Percentiles rank a stretch among this genome's conserved stretches.
phyloP scores from a whole-genome alignment of 2,888 invertebrate genomes.

The Didymodactylos carnosus region DNA sequence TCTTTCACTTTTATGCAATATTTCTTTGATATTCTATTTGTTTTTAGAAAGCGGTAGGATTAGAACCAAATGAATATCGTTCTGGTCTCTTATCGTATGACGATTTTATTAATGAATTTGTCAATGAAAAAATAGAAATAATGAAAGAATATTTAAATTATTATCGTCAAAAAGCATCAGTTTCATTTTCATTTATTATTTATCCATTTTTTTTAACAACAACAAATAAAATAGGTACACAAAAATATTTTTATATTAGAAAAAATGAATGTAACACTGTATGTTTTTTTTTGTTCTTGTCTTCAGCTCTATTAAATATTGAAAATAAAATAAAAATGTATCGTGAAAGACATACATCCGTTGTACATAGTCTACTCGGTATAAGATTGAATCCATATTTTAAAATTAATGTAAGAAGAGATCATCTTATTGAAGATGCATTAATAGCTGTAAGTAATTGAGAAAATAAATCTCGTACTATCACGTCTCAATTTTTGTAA shows the following conservation, averaged over 20 bases:
- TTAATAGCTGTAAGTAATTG: conserved; percentile 53
- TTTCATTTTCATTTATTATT: conserved; percentile 59
- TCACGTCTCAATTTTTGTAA: not conserved
- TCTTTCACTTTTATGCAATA: too few relatives aligned
- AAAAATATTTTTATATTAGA: not conserved
- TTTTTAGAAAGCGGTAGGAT: too few relatives aligned
- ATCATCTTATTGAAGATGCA: conserved; percentile 73
- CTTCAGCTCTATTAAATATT: conserved; percentile 15
- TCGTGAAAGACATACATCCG: conserved; percentile 64
- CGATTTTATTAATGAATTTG: conserved; percentile 78
- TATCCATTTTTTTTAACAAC: conserved; percentile 74
- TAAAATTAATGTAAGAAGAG: conserved; percentile 49
- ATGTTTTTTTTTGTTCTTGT: not conserved
- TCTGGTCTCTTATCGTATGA: conserved; percentile 61
- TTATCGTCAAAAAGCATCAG: conserved; percentile 25
- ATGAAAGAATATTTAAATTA: conserved; percentile 76
- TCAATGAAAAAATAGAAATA: conserved; percentile 68
- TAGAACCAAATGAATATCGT: conserved; percentile 58
- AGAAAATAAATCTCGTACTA: conserved; percentile 19
- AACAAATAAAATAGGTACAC: conserved; percentile 49
- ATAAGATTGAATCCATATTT: conserved; percentile 44
- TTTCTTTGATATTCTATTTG: too few relatives aligned
- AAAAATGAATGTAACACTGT: not conserved
- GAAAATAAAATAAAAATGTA: conserved; percentile 87
- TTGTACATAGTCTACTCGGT: conserved; percentile 54